Base-by-base conservation (phyloP, 2,888 invertebrate genomes). In the Morinoia aosen region DNA sequence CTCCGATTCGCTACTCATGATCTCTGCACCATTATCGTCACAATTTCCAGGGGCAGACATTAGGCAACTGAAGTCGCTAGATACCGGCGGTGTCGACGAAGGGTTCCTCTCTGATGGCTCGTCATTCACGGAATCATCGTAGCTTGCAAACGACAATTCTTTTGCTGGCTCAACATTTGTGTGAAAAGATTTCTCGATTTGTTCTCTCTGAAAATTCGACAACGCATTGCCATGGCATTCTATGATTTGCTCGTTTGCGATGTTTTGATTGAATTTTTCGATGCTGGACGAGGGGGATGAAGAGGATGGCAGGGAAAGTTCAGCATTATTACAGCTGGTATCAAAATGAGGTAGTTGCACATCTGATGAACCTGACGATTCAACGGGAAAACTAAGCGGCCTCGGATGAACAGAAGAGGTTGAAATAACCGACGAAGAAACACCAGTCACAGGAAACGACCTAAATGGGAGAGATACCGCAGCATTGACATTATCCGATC, bases 41-140 rank as follows among this genome's bases (percentile, higher is more conserved):
- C 90, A 90, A 48, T 40, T 90, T 90, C 48, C 40, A 90, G 90
- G 7, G 25, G 40, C 90, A 39, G 90, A 90, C 57, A 93, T 57
- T 33, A 93, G 25, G 33, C 93, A 57, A 33, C 93, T 93, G 93
- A 93, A 93, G 93, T 90, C 90, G 90, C 19, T 90, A 39, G 90
- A 48, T 40, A 39, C 48, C 10, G 90, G 39, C 16, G 33, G 90
- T 40, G 12, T 14, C 12, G 39, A 8, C 0, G 90, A 39, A 16
- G 90, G 8, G 10, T 76, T 76, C 76, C 16, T 25, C 25, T 76
- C 25, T 8, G 76, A 76, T 33, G 76, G 25, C 76, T 76, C 76
- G 25, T 16, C 76, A 33, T 76, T 76, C 33, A 76, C 8, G 76
- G 76, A 76, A 76, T 16, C 25, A 76, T 33, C 76, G 76, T 76